Percentiles rank a stretch among this genome's conserved stretches.
These are phyloP conservation scores for Spea hammondii DNA, from an alignment of 2,797 vertebrate species.

Conservation along the genomic window DNA sequence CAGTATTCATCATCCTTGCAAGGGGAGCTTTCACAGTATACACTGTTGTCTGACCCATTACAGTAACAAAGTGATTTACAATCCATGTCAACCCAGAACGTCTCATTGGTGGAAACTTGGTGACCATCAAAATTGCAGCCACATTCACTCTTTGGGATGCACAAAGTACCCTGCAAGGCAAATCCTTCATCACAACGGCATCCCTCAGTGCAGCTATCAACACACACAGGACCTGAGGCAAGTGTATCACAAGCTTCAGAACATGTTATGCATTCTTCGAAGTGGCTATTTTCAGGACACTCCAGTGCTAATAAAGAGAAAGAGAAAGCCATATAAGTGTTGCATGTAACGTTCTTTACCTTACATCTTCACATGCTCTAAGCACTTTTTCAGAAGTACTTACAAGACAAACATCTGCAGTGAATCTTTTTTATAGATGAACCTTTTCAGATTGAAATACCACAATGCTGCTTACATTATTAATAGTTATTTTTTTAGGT, in stretches of 20 bases:
- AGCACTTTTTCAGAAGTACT: too few relatives aligned
- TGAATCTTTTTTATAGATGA: too few relatives aligned
- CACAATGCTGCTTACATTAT: too few relatives aligned
- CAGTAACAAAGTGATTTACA: constrained; percentile 96
- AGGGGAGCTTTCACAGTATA: constrained; percentile 82
- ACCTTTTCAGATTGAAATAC: too few relatives aligned
- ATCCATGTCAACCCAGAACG: constrained; percentile 93
- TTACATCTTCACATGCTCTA: too few relatives aligned
- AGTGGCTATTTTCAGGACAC: constrained; percentile 92
- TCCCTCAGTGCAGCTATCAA: constrained; percentile 82
- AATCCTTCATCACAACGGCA: constrained; percentile 92
- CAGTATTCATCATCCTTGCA: constrained; percentile 88
- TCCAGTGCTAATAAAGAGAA: constrained; percentile 75
- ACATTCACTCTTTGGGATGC: constrained; percentile 83
- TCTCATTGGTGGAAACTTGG: constrained; percentile 87
- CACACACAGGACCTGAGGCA: constrained; percentile 72
- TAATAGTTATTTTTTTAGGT: too few relatives aligned
- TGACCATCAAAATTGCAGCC: constrained; percentile 86
- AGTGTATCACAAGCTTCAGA: constrained; percentile 84
- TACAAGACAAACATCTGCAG: too few relatives aligned
- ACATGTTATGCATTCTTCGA: constrained; percentile 90
- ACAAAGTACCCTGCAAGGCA: constrained; percentile 75
- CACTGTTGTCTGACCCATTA: constrained; percentile 90
- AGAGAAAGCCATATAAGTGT: not conserved
- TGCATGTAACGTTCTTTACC: too few relatives aligned